Base-by-base conservation (phyloP, 2,797 vertebrate genomes). In the Xyrichtys novacula region DNA sequence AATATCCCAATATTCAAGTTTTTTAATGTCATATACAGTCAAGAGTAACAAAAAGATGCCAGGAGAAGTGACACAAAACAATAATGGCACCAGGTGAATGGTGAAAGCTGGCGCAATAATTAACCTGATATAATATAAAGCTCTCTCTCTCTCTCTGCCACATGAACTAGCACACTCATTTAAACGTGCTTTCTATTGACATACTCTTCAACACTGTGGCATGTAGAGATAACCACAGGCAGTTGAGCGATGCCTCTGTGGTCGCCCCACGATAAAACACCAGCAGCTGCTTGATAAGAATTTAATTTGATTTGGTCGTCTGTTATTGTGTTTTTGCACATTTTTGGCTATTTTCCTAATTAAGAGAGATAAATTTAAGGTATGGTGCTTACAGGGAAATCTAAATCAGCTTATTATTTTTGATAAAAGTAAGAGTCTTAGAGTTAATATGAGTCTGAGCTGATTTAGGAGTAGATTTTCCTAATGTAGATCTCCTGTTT, bases 311-410 rank as follows among this genome's bases (percentile, higher is more conserved):
- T 83, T 82, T 71, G 48, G 49, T 75, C 52, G 54, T 54, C 62
- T 71, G 73, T 69, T 81, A 69, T 66, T 73, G 58, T 76, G 52
- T 78, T 88, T n/a, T 80, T 85, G 65, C 73, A 84, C 63, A 14
- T 53, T 75, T 80, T 32, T 1, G 3, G 29, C 50, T 61, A 6
- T 69, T 80, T 72, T 71, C 39, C 48, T 62, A 12, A 82, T 78
- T 70, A 26, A 79, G 77, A 71, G 66, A 42, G 43, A 70, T 49
- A 67, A 82, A 78, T 78, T 34, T 14, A 19, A 78, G 55, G 44
- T 62, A 17, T n/a, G 34, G 36, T 71, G 54, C 52, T 58, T 62
- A 53, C 32, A 65, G 32, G 47, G 32, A 58, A 54, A 49, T 12
- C 82, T 67, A 52, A 57, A 73, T 62, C 26, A 29, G 60, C 64